Base-by-base conservation (phyloP, 2,113 vertebrate genomes). In the Peromyscus polionotus region DNA sequence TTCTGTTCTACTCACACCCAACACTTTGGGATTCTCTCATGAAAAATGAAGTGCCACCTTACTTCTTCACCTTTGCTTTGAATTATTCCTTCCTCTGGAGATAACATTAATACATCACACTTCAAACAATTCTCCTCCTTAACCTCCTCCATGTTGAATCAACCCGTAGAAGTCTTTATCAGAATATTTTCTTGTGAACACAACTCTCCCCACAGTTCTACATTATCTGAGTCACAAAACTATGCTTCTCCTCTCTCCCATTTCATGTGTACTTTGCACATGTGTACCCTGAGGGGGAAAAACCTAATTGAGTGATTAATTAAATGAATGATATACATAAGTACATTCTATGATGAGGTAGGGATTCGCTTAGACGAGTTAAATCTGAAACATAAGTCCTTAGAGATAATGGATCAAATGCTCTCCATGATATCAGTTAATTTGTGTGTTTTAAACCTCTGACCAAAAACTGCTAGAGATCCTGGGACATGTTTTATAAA, bases 391-490 rank as follows among this genome's bases (percentile, higher is more conserved):
- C 45, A 72, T 70, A 93, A 92, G 57, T 45, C 7, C 26, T 76
- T 84, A 91, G 89, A 94, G 28, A 87, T 36, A 39, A 67, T 61
- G 31, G 20, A 42, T 67, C 42, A 48, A 73, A 61, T 54, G 39
- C 9, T 84, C n/a, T 73, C 42, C 33, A 42, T 39, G 54, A 19
- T 85, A 93, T 39, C 42, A 84, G 12, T 96, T 86, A n/a, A 51
- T 48, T 94, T 85, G 70, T 94, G 36, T 86, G 1, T 59, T 92
- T 88, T 85, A 95, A 90, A 86, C 68, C 91, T 95, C 54, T 87
- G 39, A 94, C 92, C 39, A 92, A 84, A 88, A 95, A 97, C 31
- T 84, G 39, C 26, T 68, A 90, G 70, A 95, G 80, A 42, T 91
- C 12, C 39, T 93, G 67, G 86, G 84, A 72, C 63, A 88, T 48